Evolutionary conservation across 2,113 vertebrate species (phyloP), one percentile per base, ranked within the genome.

Genomic region (Manacus vitellinus): DNA sequence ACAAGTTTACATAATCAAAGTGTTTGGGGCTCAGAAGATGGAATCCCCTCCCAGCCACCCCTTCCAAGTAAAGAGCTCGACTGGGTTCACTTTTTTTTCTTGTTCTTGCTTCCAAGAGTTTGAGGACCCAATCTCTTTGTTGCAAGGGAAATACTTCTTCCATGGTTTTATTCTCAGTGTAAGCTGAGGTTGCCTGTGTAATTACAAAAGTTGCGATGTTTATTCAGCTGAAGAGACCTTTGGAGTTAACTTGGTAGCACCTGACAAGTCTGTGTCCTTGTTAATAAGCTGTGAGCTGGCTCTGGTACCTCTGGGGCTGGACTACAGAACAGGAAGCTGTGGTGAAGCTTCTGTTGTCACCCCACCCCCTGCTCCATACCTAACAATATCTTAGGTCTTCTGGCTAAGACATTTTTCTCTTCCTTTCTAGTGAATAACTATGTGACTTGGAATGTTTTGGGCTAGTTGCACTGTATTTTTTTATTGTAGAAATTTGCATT

Each of bases 331-430:
- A 61, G 46, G 33, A 92, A 59, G 30, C 8, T 68, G 23, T 68
- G 35, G 10, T 74, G 47, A 89, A 58, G 25, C 6, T 46, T 61
- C n/a, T 54, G 24, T 6, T 27, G 4, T 41, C 21, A 47, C 4
- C 3, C 24, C 39, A 54, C 0, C 0, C 7, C 0, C 0, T 43
- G 4, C 12, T 80, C 12, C 9, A 9, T 31, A 33, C 0, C 2
- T 2, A 4, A 19, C 6, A 81, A 9, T 58, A 25, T 4, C 9
- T 61, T 49, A 28, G 25, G 18, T 62, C 25, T 74, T 71, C 28
- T 39, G 46, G 4, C 10, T 71, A 44, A 61, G 27, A 47, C 5
- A 14, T 27, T 28, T 74, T 56, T 87, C 23, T 44, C 33, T 70
- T 91, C 8, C 5, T 81, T 83, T 75, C 46, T 77, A 22, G 8